Evolutionary conservation across 2,797 vertebrate species (phyloP).

Genomic region (Trichosurus vulpecula): DNA sequence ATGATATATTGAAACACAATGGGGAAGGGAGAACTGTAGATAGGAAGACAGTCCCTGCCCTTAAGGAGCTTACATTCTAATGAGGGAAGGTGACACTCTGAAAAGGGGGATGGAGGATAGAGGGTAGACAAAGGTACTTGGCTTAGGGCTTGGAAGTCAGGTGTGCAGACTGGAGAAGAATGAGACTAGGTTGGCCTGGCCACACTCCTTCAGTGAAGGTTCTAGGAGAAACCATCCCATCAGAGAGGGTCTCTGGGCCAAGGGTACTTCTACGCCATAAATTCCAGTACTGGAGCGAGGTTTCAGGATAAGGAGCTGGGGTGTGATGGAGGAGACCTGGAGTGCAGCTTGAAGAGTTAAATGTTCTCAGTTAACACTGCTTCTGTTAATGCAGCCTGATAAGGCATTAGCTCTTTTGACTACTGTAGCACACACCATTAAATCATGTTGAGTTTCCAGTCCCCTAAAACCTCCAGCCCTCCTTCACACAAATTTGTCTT

Average conservation of each 20-base stretch:
- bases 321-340: neutral
- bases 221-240: neutral
- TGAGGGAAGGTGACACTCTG: neutral
- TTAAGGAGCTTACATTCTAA: neutral
- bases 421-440: neutral
- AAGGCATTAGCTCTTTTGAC: neutral
- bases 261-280: neutral
- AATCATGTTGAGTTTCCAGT: neutral
- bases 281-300: neutral
- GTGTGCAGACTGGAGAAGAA: neutral
- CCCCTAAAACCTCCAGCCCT: neutral
- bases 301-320: neutral
- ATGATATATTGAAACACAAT: neutral
- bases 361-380: neutral
- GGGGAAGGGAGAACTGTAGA: neutral
- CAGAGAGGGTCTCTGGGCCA: neutral
- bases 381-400: neutral
- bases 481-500: neutral
- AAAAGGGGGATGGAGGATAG: neutral
- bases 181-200: neutral
- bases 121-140: neutral
- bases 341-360: neutral
- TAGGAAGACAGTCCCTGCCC: neutral
- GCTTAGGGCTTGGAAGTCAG: neutral
- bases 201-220: neutral